Evolutionary conservation across 2,797 vertebrate species (phyloP), one percentile per base, ranked within the genome.

Genomic region (Chloroceryle amazona): DNA sequence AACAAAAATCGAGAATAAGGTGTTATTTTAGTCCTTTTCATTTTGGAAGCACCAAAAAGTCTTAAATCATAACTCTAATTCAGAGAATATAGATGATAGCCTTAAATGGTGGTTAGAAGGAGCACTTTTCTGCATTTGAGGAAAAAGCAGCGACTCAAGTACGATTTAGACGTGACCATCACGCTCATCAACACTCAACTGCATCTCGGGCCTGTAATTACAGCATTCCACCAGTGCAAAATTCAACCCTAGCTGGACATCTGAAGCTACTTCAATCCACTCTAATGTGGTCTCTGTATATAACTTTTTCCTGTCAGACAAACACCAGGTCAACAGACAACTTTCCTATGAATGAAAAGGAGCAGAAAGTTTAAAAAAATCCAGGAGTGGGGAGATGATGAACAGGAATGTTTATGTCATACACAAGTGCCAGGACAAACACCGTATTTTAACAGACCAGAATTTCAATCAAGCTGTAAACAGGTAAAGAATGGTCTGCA

Each of bases 341-440:
- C 11, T 66, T 65, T 22, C 19, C 26, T 7, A 61, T 9, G 11
- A 44, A 55, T 37, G 49, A 89, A 81, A 80, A 61, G 33, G 2
- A 75, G 25, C n/a, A 51, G 54, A 80, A 89, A 6, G 18, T 61
- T 70, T n/a, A 67, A 47, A 76, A 66, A 62, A 35, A 54, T 33
- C n/a, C 60, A 28, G 7, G 9, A 2, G 1, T 11, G 3, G 6
- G 21, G 25, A 44, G 0, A 2, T 13, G 41, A 60, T 13, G 9
- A 78, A 82, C 1, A 2, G 19, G 42, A 11, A 21, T 33, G 9
- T 39, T 80, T 61, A 44, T 37, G 18, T 29, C 46, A 25, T 28
- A 76, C 5, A 10, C 33, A 81, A 86, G 63, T 21, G 13, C 39
- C 25, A 52, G 21, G 79, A 54, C 39, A 94, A 67, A 68, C 22